Evolutionary conservation across 2,888 invertebrate genomes (phyloP).

Genomic region (Homarus gammarus): DNA sequence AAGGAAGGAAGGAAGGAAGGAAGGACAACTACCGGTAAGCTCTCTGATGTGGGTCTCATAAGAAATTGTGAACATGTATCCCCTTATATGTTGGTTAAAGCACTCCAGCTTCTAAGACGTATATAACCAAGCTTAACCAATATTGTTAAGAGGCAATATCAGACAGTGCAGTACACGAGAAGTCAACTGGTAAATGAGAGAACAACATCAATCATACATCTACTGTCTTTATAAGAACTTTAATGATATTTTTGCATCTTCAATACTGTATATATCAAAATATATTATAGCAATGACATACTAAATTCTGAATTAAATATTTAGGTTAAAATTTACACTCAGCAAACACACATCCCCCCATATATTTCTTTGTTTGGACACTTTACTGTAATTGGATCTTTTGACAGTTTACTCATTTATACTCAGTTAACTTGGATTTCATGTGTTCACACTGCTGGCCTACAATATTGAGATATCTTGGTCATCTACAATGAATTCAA

Average conservation of each 20-base stretch:
- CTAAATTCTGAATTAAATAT: background rate
- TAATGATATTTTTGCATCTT: background rate
- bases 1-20: background rate
- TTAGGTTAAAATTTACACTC: background rate
- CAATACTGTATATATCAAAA: background rate
- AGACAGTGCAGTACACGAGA: background rate
- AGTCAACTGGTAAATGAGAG: background rate
- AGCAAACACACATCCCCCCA: constrained; percentile 6
- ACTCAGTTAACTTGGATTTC: background rate
- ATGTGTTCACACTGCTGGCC: background rate
- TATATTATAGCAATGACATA: background rate
- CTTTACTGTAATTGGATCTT: background rate
- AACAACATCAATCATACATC: background rate
- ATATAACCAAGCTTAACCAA: background rate
- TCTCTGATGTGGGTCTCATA: background rate
- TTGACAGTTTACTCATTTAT: background rate
- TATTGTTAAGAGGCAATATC: background rate
- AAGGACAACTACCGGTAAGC: background rate
- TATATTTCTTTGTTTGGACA: background rate
- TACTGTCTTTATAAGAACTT: background rate
- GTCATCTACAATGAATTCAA: background rate
- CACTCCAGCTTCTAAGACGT: background rate
- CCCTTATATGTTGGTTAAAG: background rate
- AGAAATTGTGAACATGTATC: background rate
- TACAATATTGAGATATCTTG: background rate